These are phyloP conservation scores for Telenomus remus DNA, from an alignment of 1,140 invertebrate species.

Conservation along the genomic window DNA sequence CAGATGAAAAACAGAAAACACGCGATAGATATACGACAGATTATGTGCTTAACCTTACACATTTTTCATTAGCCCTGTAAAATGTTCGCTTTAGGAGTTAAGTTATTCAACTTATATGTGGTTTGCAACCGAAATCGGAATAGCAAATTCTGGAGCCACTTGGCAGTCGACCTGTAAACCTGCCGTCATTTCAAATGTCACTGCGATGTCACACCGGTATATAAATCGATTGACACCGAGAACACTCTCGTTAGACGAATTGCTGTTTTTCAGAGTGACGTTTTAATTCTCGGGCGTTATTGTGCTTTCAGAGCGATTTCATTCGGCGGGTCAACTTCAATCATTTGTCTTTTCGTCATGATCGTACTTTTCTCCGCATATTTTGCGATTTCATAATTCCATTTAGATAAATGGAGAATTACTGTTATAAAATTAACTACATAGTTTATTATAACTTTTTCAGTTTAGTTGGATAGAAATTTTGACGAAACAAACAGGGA, in stretches of 20 bases:
- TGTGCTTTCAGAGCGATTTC: slow-evolving; percentile 28
- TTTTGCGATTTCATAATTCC: neutral
- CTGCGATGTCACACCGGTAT: slow-evolving; percentile 32
- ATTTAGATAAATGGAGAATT: too few species aligned
- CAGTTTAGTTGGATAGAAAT: too few species aligned
- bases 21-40: neutral
- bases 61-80: neutral
- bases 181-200: slow-evolving; percentile 48
- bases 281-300: slow-evolving; percentile 35
- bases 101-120: neutral
- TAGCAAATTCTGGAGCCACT: slow-evolving; percentile 17
- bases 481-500: too few species aligned
- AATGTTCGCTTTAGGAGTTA: too few species aligned
- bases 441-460: too few species aligned
- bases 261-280: slow-evolving; percentile 41
- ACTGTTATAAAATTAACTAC: too few species aligned
- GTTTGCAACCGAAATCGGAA: too few species aligned
- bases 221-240: slow-evolving; percentile 53
- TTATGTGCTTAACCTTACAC: too few species aligned
- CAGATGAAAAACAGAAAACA: neutral
- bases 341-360: slow-evolving; percentile 11
- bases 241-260: slow-evolving; percentile 50
- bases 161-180: slow-evolving; percentile 14
- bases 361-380: neutral
- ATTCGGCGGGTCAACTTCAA: slow-evolving; percentile 2